phyloP scores from a whole-genome alignment of 2,797 vertebrate species.

The Hypotaenidia philippensis region DNA sequence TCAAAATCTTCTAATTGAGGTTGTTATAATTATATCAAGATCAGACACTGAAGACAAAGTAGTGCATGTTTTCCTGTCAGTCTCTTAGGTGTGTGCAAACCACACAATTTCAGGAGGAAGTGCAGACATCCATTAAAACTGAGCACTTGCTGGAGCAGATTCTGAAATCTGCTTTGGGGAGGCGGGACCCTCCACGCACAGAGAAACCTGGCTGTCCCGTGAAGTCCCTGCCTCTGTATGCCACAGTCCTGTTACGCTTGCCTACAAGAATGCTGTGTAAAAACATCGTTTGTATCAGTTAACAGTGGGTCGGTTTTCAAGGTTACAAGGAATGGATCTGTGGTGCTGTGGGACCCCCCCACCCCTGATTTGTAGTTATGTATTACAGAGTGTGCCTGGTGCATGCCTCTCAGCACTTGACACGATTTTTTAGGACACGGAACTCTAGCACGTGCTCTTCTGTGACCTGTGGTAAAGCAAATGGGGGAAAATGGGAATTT shows the following conservation, averaged over 20 bases:
- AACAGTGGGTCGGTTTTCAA: background rate
- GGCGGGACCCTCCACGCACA: background rate
- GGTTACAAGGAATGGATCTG: background rate
- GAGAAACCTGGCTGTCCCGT: accelerated
- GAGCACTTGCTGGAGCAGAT: background rate
- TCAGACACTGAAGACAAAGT: conserved; percentile 61
- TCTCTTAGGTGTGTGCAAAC: background rate
- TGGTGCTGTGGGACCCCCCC: accelerated
- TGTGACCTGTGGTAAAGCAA: background rate
- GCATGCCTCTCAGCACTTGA: accelerated
- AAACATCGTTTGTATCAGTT: background rate
- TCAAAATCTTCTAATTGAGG: conserved; percentile 63
- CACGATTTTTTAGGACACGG: background rate
- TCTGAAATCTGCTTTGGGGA: background rate
- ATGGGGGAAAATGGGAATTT: background rate
- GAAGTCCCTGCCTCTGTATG: accelerated
- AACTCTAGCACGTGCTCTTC: background rate
- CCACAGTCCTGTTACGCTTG: background rate
- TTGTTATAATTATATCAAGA: conserved; percentile 59
- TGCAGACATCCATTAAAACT: background rate
- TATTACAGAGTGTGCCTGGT: background rate
- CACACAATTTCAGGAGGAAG: background rate
- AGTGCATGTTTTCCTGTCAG: conserved; percentile 29
- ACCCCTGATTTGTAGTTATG: background rate
- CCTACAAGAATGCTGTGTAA: background rate